These are phyloP conservation scores for Gymnoscelis rufifasciata DNA, from an alignment of 2,888 invertebrate species.

Conservation along the genomic window DNA sequence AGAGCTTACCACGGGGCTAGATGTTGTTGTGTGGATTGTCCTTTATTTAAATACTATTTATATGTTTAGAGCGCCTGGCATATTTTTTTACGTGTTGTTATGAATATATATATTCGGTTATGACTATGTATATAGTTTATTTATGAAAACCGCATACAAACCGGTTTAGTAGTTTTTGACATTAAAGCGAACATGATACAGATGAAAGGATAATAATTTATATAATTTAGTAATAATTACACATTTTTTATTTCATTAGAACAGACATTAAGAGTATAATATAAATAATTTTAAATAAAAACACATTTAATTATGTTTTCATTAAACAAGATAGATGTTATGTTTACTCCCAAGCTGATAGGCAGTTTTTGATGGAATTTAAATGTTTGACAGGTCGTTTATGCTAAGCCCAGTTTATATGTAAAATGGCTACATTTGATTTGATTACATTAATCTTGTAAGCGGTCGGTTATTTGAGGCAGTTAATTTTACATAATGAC, in stretches of 20 bases:
- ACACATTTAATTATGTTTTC: too few species aligned
- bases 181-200: too few species aligned
- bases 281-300: neutral
- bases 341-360: neutral
- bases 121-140: too few species aligned
- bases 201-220: too few species aligned
- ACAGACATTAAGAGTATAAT: neutral
- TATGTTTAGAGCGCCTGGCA: too few species aligned
- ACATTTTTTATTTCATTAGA: neutral
- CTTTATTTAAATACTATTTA: too few species aligned
- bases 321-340: neutral
- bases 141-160: too few species aligned
- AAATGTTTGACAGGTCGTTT: conserved; percentile 5
- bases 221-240: neutral
- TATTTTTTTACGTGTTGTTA: too few species aligned
- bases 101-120: too few species aligned
- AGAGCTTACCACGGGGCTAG: too few species aligned
- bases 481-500: conserved; percentile 2
- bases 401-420: conserved; percentile 16
- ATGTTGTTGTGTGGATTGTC: too few species aligned
- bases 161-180: too few species aligned
- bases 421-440: conserved; percentile 7
- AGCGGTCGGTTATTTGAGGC: conserved; percentile 1
- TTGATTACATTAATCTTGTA: conserved; percentile 30
- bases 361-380: neutral